A percentile compares a stretch with the other conserved stretches of the same genome.
Conservation (phyloP, 2,113 vertebrate genomes). For the Larimichthys polyactis region DNA sequence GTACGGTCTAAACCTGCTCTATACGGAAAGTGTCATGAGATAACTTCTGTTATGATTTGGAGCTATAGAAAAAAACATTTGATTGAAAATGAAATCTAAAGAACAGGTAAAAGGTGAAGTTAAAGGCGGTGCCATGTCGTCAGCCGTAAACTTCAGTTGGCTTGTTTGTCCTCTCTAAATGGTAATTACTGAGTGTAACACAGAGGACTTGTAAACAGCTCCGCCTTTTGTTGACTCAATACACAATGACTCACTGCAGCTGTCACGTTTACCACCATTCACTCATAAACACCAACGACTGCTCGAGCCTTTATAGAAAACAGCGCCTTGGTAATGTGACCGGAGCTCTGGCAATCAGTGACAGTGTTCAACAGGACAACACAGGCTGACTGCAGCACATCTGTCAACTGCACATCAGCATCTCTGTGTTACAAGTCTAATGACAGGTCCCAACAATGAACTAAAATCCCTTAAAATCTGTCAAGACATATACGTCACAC, state of each 20-base stretch:
- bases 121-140: too few species aligned
- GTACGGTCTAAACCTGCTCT: too few species aligned
- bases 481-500: conserved; percentile 94
- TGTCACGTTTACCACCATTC: conserved; percentile 1
- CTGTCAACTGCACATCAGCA: background rate
- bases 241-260: conserved; percentile 21
- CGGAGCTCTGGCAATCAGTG: too few species aligned
- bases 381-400: background rate
- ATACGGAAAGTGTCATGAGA: too few species aligned
- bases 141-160: background rate
- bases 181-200: background rate
- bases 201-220: background rate
- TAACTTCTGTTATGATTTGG: too few species aligned
- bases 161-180: conserved; percentile 5
- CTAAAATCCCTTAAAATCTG: too few species aligned
- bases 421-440: background rate
- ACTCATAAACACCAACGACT: background rate
- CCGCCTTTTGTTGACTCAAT: background rate
- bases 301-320: background rate
- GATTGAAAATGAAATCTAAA: too few species aligned
- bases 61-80: too few species aligned
- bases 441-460: too few species aligned
- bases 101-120: too few species aligned
- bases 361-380: background rate
- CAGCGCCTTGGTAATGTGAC: background rate